phyloP scores from a whole-genome alignment of 1,140 invertebrate species.

The Drosophila willistoni region DNA sequence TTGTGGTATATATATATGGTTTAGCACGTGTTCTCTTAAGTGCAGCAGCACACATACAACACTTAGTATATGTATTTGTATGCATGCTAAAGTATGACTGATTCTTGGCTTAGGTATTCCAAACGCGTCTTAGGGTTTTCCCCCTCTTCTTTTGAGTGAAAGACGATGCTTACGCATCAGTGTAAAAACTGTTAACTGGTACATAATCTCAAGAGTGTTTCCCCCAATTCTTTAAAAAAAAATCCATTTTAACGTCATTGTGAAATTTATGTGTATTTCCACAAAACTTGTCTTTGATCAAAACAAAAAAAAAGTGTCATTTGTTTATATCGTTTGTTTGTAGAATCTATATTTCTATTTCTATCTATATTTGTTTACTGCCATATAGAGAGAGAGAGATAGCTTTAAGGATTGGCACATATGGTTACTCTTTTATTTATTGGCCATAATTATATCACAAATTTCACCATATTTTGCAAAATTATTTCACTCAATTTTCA shows the following conservation, averaged over 20 bases:
- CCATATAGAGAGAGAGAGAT: no score
- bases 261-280: background rate
- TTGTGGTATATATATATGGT: background rate
- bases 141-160: background rate
- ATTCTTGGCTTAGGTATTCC: constrained; percentile 5
- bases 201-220: constrained; percentile 13
- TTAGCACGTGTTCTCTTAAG: constrained; percentile 4
- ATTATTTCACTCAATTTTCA: background rate
- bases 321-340: no score
- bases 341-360: no score
- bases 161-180: constrained; percentile 18
- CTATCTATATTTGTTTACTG: no score
- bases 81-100: constrained; percentile 1
- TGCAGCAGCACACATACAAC: constrained; percentile 1
- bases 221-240: background rate
- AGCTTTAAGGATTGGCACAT: background rate
- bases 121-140: constrained; percentile 5
- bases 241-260: background rate
- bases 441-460: background rate
- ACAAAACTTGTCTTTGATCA: background rate
- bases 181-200: background rate
- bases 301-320: no score
- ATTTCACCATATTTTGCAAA: constrained; percentile 12
- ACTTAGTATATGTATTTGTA: background rate
- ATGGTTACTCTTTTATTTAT: background rate